Conservation (phyloP, 2,113 vertebrate genomes). For the Rutilus rutilus region DNA sequence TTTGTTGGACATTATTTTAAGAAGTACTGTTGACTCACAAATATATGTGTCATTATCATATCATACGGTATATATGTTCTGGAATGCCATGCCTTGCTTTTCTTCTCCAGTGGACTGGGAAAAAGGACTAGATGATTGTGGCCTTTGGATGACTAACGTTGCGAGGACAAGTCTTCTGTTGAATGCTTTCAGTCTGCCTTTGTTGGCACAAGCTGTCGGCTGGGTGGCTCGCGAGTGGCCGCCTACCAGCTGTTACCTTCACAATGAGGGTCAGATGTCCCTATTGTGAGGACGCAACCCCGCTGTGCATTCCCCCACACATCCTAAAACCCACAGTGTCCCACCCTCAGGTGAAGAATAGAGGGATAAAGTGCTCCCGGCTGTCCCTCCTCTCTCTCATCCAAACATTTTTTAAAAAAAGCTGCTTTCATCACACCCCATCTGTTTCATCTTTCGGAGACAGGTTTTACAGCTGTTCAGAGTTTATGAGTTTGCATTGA, state of each 20-base stretch:
- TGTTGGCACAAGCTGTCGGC: slow-evolving; percentile 58
- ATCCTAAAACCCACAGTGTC: slow-evolving; percentile 18
- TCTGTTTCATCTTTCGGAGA: slow-evolving; percentile 38
- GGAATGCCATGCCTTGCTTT: slow-evolving; percentile 19
- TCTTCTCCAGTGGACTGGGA: not conserved
- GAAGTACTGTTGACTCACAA: not conserved
- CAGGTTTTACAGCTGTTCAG: slow-evolving; percentile 27
- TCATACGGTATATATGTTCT: not conserved
- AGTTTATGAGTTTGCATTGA: not conserved
- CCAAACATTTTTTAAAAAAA: slow-evolving; percentile 16
- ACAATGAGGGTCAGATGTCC: slow-evolving; percentile 55
- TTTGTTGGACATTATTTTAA: not conserved
- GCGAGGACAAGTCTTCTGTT: slow-evolving; percentile 16
- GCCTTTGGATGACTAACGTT: slow-evolving; percentile 20
- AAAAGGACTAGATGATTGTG: not conserved
- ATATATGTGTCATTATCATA: not conserved
- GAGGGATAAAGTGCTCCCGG: not conserved
- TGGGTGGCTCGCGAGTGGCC: slow-evolving; percentile 48
- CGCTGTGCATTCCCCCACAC: slow-evolving; percentile 50
- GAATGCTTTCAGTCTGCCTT: slow-evolving; percentile 47
- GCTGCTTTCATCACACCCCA: slow-evolving; percentile 32
- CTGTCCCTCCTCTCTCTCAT: not conserved
- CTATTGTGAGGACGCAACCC: slow-evolving; percentile 51
- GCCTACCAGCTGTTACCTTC: slow-evolving; percentile 61
- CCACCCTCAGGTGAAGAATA: slow-evolving; percentile 53